Conservation (phyloP, 1,140 invertebrate genomes). For the Papilio helenus region DNA sequence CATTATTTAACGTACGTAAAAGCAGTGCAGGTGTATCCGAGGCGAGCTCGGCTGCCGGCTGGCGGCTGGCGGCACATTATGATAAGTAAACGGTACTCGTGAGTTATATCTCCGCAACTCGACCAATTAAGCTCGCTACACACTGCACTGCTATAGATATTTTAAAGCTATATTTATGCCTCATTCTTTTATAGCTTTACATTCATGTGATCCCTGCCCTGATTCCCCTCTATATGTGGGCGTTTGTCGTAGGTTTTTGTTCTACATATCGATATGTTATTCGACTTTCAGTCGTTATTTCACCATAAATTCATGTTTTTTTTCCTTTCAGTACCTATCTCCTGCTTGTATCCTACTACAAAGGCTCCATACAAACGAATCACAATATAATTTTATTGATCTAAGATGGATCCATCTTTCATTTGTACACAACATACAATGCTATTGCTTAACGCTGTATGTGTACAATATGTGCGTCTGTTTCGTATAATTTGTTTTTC, state of each 20-base stretch:
- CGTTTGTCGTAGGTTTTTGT: neutral
- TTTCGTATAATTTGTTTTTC: slow-evolving; percentile 4
- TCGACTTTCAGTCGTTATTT: neutral
- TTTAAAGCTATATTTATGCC: neutral
- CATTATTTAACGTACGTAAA: slow-evolving; percentile 34
- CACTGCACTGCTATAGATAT: slow-evolving; percentile 21
- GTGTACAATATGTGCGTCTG: neutral
- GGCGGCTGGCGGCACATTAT: slow-evolving; percentile 26
- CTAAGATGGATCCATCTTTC: neutral
- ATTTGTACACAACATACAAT: neutral
- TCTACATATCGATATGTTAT: neutral
- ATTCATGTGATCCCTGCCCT: neutral
- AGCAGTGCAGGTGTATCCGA: slow-evolving; percentile 38
- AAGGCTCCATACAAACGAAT: neutral
- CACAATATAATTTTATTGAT: too few relatives aligned
- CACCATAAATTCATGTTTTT: too few relatives aligned
- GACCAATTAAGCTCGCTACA: neutral
- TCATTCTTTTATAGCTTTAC: neutral
- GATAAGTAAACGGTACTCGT: slow-evolving; percentile 36
- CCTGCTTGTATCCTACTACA: neutral
- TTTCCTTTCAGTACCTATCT: too few relatives aligned
- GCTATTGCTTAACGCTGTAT: neutral
- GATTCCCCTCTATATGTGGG: neutral
- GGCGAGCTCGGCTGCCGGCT: neutral
- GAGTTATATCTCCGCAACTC: slow-evolving; percentile 35